phyloP scores from a whole-genome alignment of 2,797 vertebrate genomes.

The Discoglossus pictus region DNA sequence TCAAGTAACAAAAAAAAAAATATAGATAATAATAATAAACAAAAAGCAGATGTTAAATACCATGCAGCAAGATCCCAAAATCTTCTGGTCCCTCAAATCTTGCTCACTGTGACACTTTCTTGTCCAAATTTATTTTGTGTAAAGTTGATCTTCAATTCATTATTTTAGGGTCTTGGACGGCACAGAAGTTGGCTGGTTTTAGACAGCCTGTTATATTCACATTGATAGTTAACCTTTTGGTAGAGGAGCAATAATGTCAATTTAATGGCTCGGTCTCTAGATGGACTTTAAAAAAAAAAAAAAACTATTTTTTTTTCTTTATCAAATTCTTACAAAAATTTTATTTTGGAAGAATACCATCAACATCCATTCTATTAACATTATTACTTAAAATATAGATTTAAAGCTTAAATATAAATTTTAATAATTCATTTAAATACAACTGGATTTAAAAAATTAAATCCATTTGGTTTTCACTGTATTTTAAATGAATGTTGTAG shows the following conservation, averaged over 20 bases:
- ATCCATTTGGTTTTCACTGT: not conserved
- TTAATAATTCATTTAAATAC: constrained; percentile 27
- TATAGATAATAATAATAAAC: too few relatives aligned
- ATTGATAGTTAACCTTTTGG: constrained; percentile 10
- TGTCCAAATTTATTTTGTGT: too few relatives aligned
- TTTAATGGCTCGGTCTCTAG: constrained; percentile 21
- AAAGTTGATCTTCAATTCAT: too few relatives aligned
- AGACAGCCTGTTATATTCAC: constrained; percentile 7
- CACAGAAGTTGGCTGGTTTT: constrained; percentile 5
- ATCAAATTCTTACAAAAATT: constrained; percentile 11
- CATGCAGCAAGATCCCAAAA: too few relatives aligned
- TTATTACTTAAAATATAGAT: constrained; percentile 32
- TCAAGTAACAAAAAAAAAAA: too few relatives aligned
- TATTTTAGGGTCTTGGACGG: constrained; percentile 3
- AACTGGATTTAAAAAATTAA: constrained; percentile 18
- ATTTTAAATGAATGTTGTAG: constrained; percentile 33
- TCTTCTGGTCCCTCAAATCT: too few relatives aligned
- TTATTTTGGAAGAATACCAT: not conserved
- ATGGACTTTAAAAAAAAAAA: not conserved
- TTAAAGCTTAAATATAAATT: constrained; percentile 38
- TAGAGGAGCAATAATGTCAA: constrained; percentile 16
- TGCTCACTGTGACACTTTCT: too few relatives aligned
- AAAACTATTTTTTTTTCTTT: too few relatives aligned
- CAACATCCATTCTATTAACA: constrained; percentile 23
- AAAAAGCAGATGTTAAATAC: too few relatives aligned